These are phyloP conservation scores for Furcifer pardalis DNA, from an alignment of 2,797 vertebrate genomes.

Conservation along the genomic window DNA sequence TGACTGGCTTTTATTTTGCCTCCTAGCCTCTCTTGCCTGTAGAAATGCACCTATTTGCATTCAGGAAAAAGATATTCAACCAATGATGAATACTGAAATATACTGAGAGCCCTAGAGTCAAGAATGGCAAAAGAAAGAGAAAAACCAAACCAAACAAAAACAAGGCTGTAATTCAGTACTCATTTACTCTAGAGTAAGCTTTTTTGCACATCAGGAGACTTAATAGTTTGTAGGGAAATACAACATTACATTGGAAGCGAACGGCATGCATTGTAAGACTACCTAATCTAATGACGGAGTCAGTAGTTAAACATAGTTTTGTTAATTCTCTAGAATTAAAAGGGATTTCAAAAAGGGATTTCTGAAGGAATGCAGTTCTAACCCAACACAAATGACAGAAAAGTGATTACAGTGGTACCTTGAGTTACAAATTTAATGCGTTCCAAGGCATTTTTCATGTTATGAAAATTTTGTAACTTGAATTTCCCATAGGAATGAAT, in stretches of 20 bases:
- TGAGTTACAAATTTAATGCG: too few relatives aligned
- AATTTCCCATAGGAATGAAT: too few relatives aligned
- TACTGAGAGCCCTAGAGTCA: constrained; percentile 14
- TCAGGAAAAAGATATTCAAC: constrained; percentile 54
- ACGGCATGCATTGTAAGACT: not conserved
- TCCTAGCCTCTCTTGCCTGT: constrained; percentile 53
- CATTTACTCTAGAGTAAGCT: too few relatives aligned
- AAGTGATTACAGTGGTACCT: too few relatives aligned
- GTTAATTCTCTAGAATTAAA: not conserved
- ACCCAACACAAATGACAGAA: not conserved
- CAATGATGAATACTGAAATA: constrained; percentile 44
- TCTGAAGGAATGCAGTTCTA: not conserved
- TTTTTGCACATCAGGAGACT: not conserved
- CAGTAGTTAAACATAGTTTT: not conserved
- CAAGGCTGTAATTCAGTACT: not conserved
- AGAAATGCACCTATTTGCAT: constrained; percentile 56
- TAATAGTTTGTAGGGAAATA: not conserved
- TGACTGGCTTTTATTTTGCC: constrained; percentile 61
- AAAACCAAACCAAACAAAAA: not conserved
- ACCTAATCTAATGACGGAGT: not conserved
- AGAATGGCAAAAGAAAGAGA: not conserved
- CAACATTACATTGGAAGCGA: not conserved
- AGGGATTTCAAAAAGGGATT: not conserved
- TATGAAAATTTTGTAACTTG: too few relatives aligned
- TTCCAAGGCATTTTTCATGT: too few relatives aligned